Evolutionary conservation across 2,797 vertebrate species (phyloP), one percentile per base, ranked within the genome.

Genomic region (Triplophysa yarkandensis): DNA sequence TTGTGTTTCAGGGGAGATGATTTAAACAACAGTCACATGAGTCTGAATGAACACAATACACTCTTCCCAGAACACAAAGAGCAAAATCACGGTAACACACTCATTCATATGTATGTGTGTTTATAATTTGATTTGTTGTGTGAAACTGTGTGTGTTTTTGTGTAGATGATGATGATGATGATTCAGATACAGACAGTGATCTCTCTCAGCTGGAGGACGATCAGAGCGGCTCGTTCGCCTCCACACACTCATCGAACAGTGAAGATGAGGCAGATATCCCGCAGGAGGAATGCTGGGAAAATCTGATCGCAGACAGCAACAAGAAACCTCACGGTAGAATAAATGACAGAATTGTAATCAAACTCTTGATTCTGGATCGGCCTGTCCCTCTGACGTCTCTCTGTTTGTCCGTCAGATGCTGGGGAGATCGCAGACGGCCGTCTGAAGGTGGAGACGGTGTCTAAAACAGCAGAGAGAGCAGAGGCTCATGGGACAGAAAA

Each of bases 111-210:
- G 21, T n/a, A 39, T 39, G 36, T 39, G 36, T 39, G 9, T 36
- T 9, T 7, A 36, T 44, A 17, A 44, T 44, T 7, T n/a, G 43
- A 7, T n/a, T 44, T 46, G 43, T 39, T 8, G 6, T 50, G 19
- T 52, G 10, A 4, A 11, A 21, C 5, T 10, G 11, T 23, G 19
- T 50, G 34, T 39, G 36, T 39, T 10, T 75, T 34, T 62, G 44
- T 80, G 57, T 74, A 98, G 95, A 93, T 77, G 92, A 76, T 0
- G 94, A 96, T n/a, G n/a, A n/a, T 90, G 95, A 93, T 0, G 96
- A 98, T 85, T 97, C 93, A 0, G 96, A 98, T 85, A 97, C 96
- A 0, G 96, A 98, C 90, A 98, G 95, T 61, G 96, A 98, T 80
- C 85, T 98, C 80, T 98, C 96, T 16, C 79, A 83, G 70, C 85